Percentiles rank a stretch among this genome's conserved stretches.
These are phyloP conservation scores for Axea sp. DNA, from an alignment of 2,888 invertebrate genomes.

Conservation along the genomic window DNA sequence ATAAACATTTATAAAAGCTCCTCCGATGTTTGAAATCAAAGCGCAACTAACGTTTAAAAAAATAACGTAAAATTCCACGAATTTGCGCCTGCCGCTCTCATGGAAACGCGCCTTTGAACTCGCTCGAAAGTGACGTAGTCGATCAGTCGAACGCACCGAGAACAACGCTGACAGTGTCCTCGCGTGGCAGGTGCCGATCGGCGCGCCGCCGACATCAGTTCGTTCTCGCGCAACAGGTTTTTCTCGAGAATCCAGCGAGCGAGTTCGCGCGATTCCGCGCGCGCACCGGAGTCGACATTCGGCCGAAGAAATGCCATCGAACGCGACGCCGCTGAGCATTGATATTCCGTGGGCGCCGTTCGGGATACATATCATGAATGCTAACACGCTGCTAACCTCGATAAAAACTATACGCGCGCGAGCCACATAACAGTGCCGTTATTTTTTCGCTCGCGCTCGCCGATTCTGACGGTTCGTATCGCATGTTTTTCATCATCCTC, in stretches of 20 bases:
- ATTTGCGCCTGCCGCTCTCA: no score
- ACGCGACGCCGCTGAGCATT: conserved; percentile 13
- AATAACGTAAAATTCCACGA: no score
- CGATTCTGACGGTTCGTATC: not conserved
- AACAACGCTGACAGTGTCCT: no score
- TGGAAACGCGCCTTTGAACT: no score
- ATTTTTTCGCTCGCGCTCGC: conserved; percentile 18
- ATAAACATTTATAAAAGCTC: no score
- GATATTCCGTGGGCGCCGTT: conserved; percentile 50
- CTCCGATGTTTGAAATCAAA: no score
- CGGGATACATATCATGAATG: conserved; percentile 56
- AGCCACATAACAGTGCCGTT: conserved; percentile 50
- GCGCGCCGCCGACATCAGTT: conserved; percentile 32
- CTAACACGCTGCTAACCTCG: conserved; percentile 58
- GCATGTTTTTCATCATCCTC: no score
- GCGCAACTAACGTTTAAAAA: no score
- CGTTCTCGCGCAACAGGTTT: conserved; percentile 15
- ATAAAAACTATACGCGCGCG: conserved; percentile 48
- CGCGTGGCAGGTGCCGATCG: conserved; percentile 48
- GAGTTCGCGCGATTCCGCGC: not conserved
- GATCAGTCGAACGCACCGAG: no score
- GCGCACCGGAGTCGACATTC: not conserved
- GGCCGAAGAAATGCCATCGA: conserved; percentile 5
- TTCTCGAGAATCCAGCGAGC: not conserved
- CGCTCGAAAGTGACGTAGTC: no score